phyloP scores from a whole-genome alignment of 2,888 invertebrate genomes.

The Athalia cordata region DNA sequence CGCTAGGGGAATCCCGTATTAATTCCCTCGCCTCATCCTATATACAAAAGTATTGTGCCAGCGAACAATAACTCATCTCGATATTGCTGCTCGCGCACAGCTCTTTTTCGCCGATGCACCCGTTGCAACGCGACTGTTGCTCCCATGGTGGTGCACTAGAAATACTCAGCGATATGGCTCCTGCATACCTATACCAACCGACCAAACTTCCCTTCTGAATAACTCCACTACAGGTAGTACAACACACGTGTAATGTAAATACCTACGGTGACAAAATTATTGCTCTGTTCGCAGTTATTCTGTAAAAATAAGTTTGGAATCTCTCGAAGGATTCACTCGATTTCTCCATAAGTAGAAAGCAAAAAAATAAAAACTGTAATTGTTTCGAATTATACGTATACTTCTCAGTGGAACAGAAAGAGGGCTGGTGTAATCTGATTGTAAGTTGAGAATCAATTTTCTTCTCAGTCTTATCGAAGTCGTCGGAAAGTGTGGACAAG shows the following conservation, averaged over 20 bases:
- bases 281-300: slow-evolving; percentile 14
- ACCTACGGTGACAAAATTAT: background rate
- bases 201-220: slow-evolving; percentile 3
- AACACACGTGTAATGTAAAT: too few relatives aligned
- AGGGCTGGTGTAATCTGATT: too few relatives aligned
- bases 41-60: slow-evolving; percentile 64
- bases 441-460: too few relatives aligned
- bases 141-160: too few relatives aligned
- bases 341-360: too few relatives aligned
- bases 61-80: slow-evolving; percentile 69
- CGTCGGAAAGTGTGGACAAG: too few relatives aligned
- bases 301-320: background rate
- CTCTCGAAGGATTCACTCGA: too few relatives aligned
- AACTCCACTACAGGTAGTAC: background rate
- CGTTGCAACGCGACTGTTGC: background rate
- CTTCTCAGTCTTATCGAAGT: too few relatives aligned
- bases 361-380: too few relatives aligned
- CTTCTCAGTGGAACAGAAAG: too few relatives aligned
- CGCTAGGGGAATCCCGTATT: slow-evolving; percentile 60
- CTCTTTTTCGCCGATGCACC: slow-evolving; percentile 26
- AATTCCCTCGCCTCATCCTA: slow-evolving; percentile 65
- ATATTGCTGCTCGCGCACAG: slow-evolving; percentile 62
- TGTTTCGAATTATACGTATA: too few relatives aligned
- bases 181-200: background rate
- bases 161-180: background rate